A percentile compares a stretch with the other conserved stretches of the same genome.
phyloP scores from a whole-genome alignment of 2,113 vertebrate species.

The Oncorhynchus kisutch region DNA sequence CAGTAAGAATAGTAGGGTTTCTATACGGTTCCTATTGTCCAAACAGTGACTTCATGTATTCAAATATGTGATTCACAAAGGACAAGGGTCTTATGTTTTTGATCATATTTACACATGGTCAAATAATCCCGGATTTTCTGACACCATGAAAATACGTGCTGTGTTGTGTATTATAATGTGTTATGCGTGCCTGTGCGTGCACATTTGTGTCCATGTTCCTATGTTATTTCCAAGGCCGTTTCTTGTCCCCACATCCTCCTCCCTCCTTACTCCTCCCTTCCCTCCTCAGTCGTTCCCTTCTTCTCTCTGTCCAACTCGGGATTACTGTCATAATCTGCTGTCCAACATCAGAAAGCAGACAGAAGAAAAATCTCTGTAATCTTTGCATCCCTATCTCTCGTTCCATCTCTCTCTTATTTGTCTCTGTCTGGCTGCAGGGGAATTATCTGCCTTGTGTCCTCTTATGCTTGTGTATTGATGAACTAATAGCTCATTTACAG shows the following conservation, averaged over 20 bases:
- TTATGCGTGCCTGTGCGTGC: constrained; percentile 4
- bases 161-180: constrained; percentile 1
- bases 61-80: constrained; percentile 11
- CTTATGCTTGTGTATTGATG: background rate
- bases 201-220: background rate
- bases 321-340: constrained; percentile 76
- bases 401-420: background rate
- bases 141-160: background rate
- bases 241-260: constrained; percentile 6
- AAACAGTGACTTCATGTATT: constrained; percentile 2
- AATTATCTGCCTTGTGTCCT: background rate
- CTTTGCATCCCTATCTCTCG: constrained; percentile 44
- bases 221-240: constrained; percentile 36
- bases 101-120: constrained; percentile 43
- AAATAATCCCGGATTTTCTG: constrained; percentile 57
- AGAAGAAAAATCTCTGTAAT: constrained; percentile 71
- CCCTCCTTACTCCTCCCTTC: constrained; percentile 34
- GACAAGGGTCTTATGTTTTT: constrained; percentile 29
- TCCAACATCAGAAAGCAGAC: constrained; percentile 71
- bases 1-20: constrained; percentile 9
- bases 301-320: constrained; percentile 68
- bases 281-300: constrained; percentile 56
- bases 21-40: constrained; percentile 27
- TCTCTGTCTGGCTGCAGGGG: background rate
- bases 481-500: no score